phyloP scores from a whole-genome alignment of 1,140 invertebrate genomes.

The Hylaeus anthracinus region DNA sequence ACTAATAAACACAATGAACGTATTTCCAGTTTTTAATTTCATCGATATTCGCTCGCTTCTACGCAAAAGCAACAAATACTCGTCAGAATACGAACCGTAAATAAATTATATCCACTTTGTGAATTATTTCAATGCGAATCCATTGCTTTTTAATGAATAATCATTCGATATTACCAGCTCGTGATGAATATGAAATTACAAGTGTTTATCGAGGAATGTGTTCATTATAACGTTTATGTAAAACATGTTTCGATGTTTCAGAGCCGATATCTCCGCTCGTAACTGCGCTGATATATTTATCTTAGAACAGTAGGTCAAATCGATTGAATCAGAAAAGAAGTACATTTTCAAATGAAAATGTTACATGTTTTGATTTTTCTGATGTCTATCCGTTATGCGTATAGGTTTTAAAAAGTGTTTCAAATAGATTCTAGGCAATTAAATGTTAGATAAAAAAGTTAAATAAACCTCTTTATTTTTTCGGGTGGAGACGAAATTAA shows the following conservation, averaged over 20 bases:
- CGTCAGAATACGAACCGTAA: not conserved
- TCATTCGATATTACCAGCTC: constrained; percentile 7
- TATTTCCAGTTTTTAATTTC: constrained; percentile 1
- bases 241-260: not conserved
- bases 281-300: not conserved
- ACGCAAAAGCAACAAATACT: not conserved
- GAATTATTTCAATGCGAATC: constrained; percentile 5
- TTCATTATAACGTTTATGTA: not conserved
- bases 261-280: too few species aligned
- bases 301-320: not conserved
- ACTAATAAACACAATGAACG: not conserved
- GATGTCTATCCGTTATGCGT: too few species aligned
- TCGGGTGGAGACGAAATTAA: too few species aligned
- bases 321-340: not conserved
- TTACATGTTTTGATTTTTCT: too few species aligned
- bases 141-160: constrained; percentile 11
- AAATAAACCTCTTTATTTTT: too few species aligned
- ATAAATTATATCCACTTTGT: constrained; percentile 4
- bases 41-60: not conserved
- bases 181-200: constrained; percentile 21
- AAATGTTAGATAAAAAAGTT: too few species aligned
- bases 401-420: too few species aligned
- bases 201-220: not conserved
- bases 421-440: too few species aligned
- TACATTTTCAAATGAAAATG: too few species aligned